These are phyloP conservation scores for Rissa tridactyla DNA, from an alignment of 2,113 vertebrate genomes.

Conservation along the genomic window DNA sequence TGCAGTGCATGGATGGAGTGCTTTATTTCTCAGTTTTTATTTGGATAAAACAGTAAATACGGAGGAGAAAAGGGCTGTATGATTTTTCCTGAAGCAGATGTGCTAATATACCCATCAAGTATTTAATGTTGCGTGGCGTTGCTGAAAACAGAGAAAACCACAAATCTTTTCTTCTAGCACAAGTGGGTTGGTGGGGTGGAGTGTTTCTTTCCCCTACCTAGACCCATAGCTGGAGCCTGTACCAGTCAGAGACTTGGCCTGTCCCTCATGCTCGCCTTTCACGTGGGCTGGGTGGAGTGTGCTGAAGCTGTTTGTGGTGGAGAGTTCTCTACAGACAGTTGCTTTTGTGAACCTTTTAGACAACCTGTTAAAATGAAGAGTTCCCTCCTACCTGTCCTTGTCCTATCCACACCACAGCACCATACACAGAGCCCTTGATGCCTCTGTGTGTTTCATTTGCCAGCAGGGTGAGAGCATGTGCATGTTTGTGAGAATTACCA, in stretches of 20 bases:
- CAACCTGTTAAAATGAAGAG: background rate
- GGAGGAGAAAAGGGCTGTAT: background rate
- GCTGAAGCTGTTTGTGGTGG: background rate
- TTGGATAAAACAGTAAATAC: background rate
- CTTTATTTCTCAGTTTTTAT: background rate
- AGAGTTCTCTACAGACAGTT: background rate
- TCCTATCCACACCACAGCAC: background rate
- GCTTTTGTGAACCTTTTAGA: background rate
- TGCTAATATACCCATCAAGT: background rate
- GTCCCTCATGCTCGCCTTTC: background rate
- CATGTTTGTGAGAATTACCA: background rate
- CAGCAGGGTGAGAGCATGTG: background rate
- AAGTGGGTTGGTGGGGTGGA: background rate
- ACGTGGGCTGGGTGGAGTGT: background rate
- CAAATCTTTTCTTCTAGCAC: background rate
- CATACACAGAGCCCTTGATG: rapidly evolving
- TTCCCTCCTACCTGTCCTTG: background rate
- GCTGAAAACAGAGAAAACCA: background rate
- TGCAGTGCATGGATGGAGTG: background rate
- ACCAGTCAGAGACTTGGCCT: background rate
- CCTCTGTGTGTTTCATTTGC: background rate
- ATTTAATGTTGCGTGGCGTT: background rate
- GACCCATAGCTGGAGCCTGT: background rate
- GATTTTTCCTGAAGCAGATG: background rate
- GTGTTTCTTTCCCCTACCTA: background rate